Base-by-base conservation (phyloP, 2,888 invertebrate genomes). In the Helicoverpa assulta region DNA sequence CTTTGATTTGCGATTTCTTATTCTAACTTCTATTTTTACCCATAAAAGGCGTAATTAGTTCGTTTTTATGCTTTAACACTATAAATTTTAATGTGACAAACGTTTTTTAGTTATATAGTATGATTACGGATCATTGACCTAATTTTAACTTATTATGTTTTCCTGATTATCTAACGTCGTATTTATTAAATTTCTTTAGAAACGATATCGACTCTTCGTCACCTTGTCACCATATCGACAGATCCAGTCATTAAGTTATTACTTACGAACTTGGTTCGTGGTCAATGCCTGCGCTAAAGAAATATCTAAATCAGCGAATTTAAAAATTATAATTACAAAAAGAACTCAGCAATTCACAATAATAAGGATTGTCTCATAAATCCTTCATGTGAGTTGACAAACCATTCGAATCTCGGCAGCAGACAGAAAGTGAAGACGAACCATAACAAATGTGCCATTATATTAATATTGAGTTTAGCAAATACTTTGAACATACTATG, bases 281-380 rank as follows among this genome's bases (percentile, higher is more conserved):
- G 5, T 43, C 12, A 40, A 54, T 47, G 29, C 67, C 19, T 19
- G 18, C 18, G 16, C 8, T 54, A n/a, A 54, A 26, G 10, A 7
- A 50, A 14, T 43, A 14, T 14, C 21, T 52, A 40, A 43, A 47
- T 60, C 29, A 26, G 18, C 6, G 19, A 16, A 52, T 60, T 62
- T 53, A 50, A 55, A 57, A 54, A 52, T 40, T 40, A 61, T 40
- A 21, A 47, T 57, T 50, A 37, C 26, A 78, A 62, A 76, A 79
- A 66, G 33, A 62, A 62, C 43, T 74, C 37, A 53, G 65, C 58
- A 63, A 69, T 70, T 60, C 33, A 50, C 56, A 79, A 75, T 58
- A 75, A 73, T 74, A 74, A 60, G 56, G 33, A 75, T 54, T 63
- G 65, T 75, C 76, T 69, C 76, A 79, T 76, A 76, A 79, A 76